Conservation (phyloP, 2,888 invertebrate genomes). For the Acanthosepion pharaonis region DNA sequence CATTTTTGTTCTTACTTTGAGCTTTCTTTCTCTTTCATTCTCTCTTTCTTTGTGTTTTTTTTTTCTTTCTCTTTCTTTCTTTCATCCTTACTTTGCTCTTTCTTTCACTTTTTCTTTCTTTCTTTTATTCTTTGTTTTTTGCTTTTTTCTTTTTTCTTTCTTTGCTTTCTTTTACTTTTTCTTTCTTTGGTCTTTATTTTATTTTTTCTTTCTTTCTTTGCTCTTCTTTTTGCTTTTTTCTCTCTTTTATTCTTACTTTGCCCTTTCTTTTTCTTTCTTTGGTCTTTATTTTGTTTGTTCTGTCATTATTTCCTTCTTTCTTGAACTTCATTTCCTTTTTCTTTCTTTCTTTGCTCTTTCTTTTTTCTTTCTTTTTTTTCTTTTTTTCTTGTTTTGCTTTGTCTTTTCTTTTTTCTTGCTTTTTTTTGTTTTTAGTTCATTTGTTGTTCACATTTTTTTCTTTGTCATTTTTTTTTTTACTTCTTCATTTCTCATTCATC, state of each 20-base stretch:
- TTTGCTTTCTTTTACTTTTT: neutral
- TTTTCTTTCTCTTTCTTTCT: neutral
- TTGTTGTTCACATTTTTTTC: no score
- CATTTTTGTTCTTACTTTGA: neutral
- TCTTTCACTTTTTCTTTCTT: neutral
- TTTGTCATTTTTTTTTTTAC: no score
- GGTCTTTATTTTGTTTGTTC: neutral
- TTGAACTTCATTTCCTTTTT: neutral
- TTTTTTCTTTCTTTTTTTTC: no score
- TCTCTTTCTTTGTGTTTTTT: neutral
- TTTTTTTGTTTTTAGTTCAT: no score
- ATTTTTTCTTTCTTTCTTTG: no score
- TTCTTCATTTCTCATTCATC: no score
- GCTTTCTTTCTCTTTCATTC: neutral
- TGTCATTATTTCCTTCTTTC: neutral
- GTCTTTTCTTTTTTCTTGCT: no score
- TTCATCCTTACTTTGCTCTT: neutral
- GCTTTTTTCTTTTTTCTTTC: neutral
- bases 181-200: neutral
- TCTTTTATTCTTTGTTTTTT: neutral
- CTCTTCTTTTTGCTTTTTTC: no score
- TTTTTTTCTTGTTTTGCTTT: no score
- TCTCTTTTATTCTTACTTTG: no score
- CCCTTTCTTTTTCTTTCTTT: neutral
- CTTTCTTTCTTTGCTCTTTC: neutral